Evolutionary conservation across 1,140 invertebrate species (phyloP).

Genomic region (Stratiolaelaps scimitus): DNA sequence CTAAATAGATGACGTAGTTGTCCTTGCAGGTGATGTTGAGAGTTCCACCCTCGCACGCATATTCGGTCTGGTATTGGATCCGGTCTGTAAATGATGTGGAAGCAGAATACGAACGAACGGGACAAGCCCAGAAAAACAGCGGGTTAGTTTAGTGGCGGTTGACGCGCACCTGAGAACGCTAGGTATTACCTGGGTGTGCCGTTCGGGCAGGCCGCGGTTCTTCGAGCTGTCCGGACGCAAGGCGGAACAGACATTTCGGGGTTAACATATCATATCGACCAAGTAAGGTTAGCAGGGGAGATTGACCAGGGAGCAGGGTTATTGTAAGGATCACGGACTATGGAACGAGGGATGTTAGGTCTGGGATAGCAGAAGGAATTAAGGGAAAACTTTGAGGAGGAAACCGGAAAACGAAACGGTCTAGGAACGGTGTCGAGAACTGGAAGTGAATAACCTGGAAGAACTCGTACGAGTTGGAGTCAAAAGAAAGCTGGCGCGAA

Average conservation of each 20-base stretch:
- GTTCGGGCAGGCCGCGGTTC: background rate
- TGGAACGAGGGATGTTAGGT: too few species aligned
- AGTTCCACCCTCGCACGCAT: slow-evolving; percentile 82
- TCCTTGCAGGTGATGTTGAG: slow-evolving; percentile 73
- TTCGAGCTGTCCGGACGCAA: background rate
- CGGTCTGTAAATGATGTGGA: slow-evolving; percentile 43
- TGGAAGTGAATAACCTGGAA: too few species aligned
- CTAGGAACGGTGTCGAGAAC: too few species aligned
- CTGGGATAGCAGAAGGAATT: too few species aligned
- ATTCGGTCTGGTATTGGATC: slow-evolving; percentile 68
- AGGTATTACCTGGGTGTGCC: background rate
- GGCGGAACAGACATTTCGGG: background rate
- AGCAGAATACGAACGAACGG: slow-evolving; percentile 32
- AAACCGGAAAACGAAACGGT: too few species aligned
- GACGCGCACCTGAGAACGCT: background rate
- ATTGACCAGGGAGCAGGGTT: too few species aligned
- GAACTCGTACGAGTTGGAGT: too few species aligned
- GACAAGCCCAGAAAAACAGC: background rate
- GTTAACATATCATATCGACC: background rate
- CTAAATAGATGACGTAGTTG: slow-evolving; percentile 73
- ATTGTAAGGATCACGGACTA: too few species aligned
- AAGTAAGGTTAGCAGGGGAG: background rate
- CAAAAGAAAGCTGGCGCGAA: too few species aligned
- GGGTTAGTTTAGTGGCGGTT: background rate
- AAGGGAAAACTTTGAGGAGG: too few species aligned